Conservation (phyloP, 2,888 invertebrate species). For the Platycnemis pennipes region DNA sequence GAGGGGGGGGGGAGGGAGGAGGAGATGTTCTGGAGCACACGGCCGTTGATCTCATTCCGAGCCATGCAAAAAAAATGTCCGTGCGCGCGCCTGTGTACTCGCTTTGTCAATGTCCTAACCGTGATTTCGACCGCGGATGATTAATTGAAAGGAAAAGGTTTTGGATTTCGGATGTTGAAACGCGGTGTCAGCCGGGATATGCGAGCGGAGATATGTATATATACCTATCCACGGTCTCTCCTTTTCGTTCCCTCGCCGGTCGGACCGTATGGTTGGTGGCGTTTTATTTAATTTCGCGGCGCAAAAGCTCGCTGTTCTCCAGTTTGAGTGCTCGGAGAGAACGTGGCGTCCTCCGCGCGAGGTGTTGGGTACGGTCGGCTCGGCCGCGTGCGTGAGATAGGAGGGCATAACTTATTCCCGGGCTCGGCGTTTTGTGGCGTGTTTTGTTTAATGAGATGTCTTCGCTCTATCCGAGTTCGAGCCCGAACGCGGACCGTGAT, state of each 20-base stretch:
- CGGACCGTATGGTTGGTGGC: neutral
- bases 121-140: conserved; percentile 15
- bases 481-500: neutral
- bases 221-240: neutral
- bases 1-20: neutral
- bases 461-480: neutral
- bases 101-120: conserved; percentile 44
- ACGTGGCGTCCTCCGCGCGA: neutral
- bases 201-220: neutral
- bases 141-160: conserved; percentile 36
- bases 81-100: conserved; percentile 32
- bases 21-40: conserved; percentile 57
- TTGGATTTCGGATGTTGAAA: conserved; percentile 36
- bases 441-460: conserved; percentile 35
- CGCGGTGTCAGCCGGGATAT: neutral
- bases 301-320: neutral
- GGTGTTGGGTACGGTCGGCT: neutral
- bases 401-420: neutral
- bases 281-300: neutral
- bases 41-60: conserved; percentile 60
- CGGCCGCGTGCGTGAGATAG: neutral
- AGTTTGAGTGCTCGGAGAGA: neutral
- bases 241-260: neutral
- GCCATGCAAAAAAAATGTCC: conserved; percentile 19
- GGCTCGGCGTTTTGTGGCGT: neutral